Evolutionary conservation across 2,113 vertebrate species (phyloP), one percentile per base, ranked within the genome.

Genomic region (Syngnathoides biaculeatus): DNA sequence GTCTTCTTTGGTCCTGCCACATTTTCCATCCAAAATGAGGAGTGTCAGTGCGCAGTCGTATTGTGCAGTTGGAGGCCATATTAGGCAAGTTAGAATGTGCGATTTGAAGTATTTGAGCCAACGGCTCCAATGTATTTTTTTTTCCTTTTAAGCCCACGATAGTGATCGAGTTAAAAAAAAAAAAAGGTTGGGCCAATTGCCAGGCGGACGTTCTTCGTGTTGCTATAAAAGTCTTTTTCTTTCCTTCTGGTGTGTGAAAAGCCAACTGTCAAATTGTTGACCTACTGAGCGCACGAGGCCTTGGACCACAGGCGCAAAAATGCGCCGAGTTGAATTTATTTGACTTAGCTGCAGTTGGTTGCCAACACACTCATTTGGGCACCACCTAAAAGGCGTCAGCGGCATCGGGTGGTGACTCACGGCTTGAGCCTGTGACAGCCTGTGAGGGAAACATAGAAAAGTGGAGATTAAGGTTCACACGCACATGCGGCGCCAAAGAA

Each of bases 151-250:
- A 45, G 0, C 12, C 42, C 38, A 65, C 22, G 24, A 57, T 50
- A 39, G 47, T 1, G 20, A 50, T 8, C 20, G 48, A n/a, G n/a
- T n/a, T n/a, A n/a, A n/a, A n/a, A n/a, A n/a, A n/a, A n/a, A n/a
- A n/a, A 6, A 35, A 2, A 35, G 2, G 30, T 35, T 35, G 1
- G 6, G 30, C 30, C 30, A 6, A 35, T 47, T 63, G 39, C 52
- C 39, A 64, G 58, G 38, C 57, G 10, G 11, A 39, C 60, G 71
- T 26, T 71, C 79, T 81, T 85, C 79, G 76, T 82, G 80, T 80
- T 80, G 26, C 77, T 81, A 79, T 75, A 86, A 84, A 70, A 76
- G 72, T 63, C 43, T 70, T 57, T 53, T 47, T 59, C 10, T 6
- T 20, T 19, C 19, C 17, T 9, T 15, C 0, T 4, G 9, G 9